Base-by-base conservation (phyloP, 1,140 invertebrate species). In the Micrasema minimum region DNA sequence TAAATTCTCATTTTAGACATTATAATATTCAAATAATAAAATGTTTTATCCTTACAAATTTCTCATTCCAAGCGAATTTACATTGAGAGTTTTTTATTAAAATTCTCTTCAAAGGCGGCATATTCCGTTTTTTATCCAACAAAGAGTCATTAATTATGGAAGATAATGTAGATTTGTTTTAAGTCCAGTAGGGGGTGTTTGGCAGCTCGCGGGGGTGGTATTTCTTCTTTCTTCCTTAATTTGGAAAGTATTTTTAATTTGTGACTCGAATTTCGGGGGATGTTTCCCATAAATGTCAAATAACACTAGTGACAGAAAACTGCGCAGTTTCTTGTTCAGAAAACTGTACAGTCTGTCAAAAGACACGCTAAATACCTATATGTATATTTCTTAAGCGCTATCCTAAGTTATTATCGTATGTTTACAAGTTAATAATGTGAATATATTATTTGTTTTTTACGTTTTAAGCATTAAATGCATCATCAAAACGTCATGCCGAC, bases 91-190 rank as follows among this genome's bases (percentile, higher is more conserved):
- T 26, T 26, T 26, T 26, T 53, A 53, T 53, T 35, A 53, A 53
- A 53, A 53, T 18, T 31, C 50, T 14, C 50, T 53, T 35, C 50
- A n/a, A 11, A 26, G 50, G 50, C 11, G 50, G 10, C 22, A 16
- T n/a, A 53, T 20, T n/a, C 1, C 1, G 14, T 53, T 53, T 53
- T 53, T 53, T 35, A 53, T 12, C 50, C 23, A 26, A 53, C 50
- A 53, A 53, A 53, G 50, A 53, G 20, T 53, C 50, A 53, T 53
- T 53, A 53, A 53, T 53, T 53, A 53, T 35, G 50, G 12, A 53
- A 53, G 50, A 53, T 53, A 53, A 53, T 22, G 50, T 53, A 53
- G 50, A 53, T 53, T 31, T 53, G 20, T 7, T 7, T 26, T 22
- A n/a, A 53, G 50, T 35, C 50, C 26, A 53, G 50, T 20, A 26